Percentiles rank a stretch among this genome's conserved stretches.
Conservation (phyloP, 2,888 invertebrate species). For the Melinaea marsaeus region DNA sequence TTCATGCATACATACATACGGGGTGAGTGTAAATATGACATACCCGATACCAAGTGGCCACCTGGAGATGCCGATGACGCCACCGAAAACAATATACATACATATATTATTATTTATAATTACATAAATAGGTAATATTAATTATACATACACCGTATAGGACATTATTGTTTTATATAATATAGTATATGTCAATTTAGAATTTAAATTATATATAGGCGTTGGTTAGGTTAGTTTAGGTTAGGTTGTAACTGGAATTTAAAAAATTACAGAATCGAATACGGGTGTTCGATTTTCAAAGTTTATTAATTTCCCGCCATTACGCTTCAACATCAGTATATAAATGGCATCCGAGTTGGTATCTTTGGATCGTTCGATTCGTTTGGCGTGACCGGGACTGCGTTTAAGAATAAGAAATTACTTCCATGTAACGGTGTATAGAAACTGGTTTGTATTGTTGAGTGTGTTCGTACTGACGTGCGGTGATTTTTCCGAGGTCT, state of each 20-base stretch:
- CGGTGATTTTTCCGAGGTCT: constrained; percentile 59
- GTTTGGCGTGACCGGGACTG: constrained; percentile 52
- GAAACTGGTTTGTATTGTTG: constrained; percentile 63
- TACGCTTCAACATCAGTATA: constrained; percentile 38
- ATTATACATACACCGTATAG: constrained; percentile 6
- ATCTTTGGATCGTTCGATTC: constrained; percentile 38
- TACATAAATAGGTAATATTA: constrained; percentile 22
- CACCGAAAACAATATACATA: constrained; percentile 76
- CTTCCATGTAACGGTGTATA: constrained; percentile 65
- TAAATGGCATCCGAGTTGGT: constrained; percentile 40
- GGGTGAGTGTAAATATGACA: constrained; percentile 68
- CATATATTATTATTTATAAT: constrained; percentile 42
- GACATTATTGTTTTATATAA: no score
- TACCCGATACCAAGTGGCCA: constrained; percentile 96
- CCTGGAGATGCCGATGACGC: constrained; percentile 79
- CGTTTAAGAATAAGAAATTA: constrained; percentile 68
- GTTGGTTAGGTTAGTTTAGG: no score
- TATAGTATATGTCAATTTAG: no score
- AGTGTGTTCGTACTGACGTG: constrained; percentile 44
- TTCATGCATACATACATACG: constrained; percentile 43
- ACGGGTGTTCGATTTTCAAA: constrained; percentile 33
- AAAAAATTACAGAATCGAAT: constrained; percentile 12
- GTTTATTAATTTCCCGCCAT: constrained; percentile 41
- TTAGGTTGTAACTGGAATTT: no score
- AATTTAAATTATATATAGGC: no score